Base-by-base conservation (phyloP, 2,888 invertebrate genomes). In the Polyommatus iphigenia region DNA sequence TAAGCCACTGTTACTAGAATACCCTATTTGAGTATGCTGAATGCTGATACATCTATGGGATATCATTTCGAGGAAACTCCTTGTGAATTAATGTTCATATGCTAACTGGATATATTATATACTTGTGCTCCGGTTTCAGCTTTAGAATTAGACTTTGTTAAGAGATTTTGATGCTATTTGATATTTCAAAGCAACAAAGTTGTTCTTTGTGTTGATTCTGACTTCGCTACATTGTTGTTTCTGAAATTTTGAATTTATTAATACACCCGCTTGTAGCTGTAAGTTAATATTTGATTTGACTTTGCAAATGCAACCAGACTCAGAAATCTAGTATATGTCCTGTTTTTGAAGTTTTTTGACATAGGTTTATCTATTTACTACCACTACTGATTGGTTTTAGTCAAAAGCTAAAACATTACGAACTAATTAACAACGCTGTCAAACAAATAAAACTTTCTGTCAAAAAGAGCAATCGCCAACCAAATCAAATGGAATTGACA, bases 151-250 rank as follows among this genome's bases (percentile, higher is more conserved):
- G 15, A 67, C 67, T 67, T 32, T 67, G 62, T 67, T 67, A 59
- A 62, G 67, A 67, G 67, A 67, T 29, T 67, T 67, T 29, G 67
- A 67, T 67, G 13, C 29, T 32, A 67, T 67, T 67, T 67, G 67
- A 67, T 67, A 67, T 67, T 67, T 67, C 29, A 67, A 67, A 67
- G 67, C 67, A 29, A 32, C 67, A 67, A 32, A 67, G 67, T 67
- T 67, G 13, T 29, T 67, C 67, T 32, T 67, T 67, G 67, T 67
- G 67, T 32, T 62, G 62, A 62, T 67, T 32, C 67, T 29, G 67
- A 32, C 13, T 32, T 67, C 29, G 32, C 29, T 32, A 18, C 62
- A 24, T 20, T 18, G 67, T 62, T 67, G 67, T 67, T 67, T 67
- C 67, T 67, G 29, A 67, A 67, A 67, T 67, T 67, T 32, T 13